phyloP scores from a whole-genome alignment of 2,113 vertebrate species.

The Trochalopteron elliotii region DNA sequence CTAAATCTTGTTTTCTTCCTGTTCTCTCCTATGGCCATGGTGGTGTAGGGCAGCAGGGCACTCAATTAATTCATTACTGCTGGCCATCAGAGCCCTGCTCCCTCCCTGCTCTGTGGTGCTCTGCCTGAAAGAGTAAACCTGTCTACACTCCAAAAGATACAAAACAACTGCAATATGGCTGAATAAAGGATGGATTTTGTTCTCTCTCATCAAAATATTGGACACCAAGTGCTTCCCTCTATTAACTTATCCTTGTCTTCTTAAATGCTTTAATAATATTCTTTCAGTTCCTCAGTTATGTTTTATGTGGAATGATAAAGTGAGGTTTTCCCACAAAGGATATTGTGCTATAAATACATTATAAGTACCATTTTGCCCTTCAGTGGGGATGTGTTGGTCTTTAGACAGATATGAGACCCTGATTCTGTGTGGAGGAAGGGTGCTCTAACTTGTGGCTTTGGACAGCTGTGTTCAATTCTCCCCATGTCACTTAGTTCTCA shows the following conservation, averaged over 20 bases:
- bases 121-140: fast-evolving
- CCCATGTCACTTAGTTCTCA: neutral
- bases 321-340: neutral
- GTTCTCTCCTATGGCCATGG: neutral
- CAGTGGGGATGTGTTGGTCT: neutral
- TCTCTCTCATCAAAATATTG: neutral
- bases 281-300: neutral
- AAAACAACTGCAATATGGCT: neutral
- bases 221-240: neutral
- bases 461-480: neutral
- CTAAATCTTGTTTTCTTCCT: neutral
- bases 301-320: neutral
- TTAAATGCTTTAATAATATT: neutral
- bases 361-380: neutral
- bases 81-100: neutral
- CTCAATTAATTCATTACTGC: neutral
- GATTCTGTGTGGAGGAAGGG: neutral
- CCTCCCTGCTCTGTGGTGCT: neutral
- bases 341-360: neutral
- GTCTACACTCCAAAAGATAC: neutral
- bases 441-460: neutral
- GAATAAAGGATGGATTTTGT: neutral
- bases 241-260: neutral
- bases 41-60: neutral
- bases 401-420: neutral